Evolutionary conservation across 2,888 invertebrate species (phyloP), one percentile per base, ranked within the genome.

Genomic region (Cryptus armator): DNA sequence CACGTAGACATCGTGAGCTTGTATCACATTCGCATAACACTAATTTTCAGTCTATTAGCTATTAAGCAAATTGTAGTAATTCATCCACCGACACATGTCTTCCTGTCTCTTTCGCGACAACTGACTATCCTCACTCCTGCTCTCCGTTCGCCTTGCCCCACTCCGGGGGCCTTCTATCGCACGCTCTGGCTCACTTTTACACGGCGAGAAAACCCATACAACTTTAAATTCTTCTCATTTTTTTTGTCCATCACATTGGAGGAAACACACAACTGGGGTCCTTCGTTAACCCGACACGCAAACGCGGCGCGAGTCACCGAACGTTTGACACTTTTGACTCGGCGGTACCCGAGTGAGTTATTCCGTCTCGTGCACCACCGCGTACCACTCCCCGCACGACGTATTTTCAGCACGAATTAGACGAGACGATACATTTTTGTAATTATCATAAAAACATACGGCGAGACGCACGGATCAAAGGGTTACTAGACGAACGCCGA

Each of bases 1-100:
- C 91, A 91, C 89, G 90, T 90, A 87, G 90, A 90, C 93, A 93
- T 93, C 87, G 90, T 91, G 91, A 90, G 87, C 81, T 86, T 32
- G 88, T 81, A 91, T 92, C 90, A 92, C 89, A 92, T 89, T 90
- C 90, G 90, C 91, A 93, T 92, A 91, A 90, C 91, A 91, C 89
- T 89, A 90, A 91, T 91, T 91, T 90, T 89, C 89, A 91, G 91
- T 91, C 90, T 90, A 91, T 92, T 91, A 91, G 90, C 91, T 92
- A 90, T 92, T 91, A 91, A 92, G 91, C 90, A 92, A 92, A 92
- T 93, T 91, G 90, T 90, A 90, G 90, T 89, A 90, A 87, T 88
- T 86, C 86, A 88, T 86, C 81, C 87, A 84, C 86, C 87, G 88
- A 88, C 88, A 88, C 89, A 89, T 89, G 83, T 88, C 86, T 86